phyloP scores from a whole-genome alignment of 1,140 invertebrate species.

The Drosophila kikkawai region DNA sequence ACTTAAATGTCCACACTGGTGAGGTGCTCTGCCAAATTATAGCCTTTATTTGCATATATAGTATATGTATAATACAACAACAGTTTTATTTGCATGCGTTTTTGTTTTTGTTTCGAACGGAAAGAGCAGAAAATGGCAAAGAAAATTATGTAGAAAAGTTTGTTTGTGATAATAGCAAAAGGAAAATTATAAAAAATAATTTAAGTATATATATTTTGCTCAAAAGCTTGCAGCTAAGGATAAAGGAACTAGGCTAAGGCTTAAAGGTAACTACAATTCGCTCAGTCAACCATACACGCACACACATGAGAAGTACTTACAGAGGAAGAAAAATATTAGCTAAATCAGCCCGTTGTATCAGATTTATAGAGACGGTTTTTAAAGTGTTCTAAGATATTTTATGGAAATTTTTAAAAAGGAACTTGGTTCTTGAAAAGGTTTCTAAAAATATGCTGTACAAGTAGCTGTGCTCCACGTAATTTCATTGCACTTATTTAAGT shows the following conservation, averaged over 20 bases:
- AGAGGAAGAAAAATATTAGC: background rate
- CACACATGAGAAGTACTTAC: conserved; percentile 15
- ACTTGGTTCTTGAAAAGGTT: background rate
- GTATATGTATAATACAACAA: conserved; percentile 48
- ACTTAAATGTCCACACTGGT: conserved; percentile 83
- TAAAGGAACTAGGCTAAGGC: conserved; percentile 52
- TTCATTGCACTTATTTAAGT: background rate
- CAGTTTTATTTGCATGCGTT: conserved; percentile 52
- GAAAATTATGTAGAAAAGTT: conserved; percentile 44
- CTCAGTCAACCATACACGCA: conserved; percentile 33
- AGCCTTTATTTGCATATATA: conserved; percentile 68
- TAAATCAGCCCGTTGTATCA: background rate
- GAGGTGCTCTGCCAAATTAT: conserved; percentile 82
- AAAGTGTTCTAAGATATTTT: background rate
- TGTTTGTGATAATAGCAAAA: conserved; percentile 49
- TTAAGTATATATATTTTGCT: conserved; percentile 30
- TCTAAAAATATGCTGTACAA: background rate
- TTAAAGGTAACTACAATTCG: conserved; percentile 47
- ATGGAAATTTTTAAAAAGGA: no score
- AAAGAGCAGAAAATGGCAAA: conserved; percentile 63
- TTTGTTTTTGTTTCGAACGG: conserved; percentile 31
- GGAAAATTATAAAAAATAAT: conserved; percentile 37
- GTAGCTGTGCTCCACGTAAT: background rate
- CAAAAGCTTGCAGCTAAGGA: conserved; percentile 44
- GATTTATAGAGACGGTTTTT: background rate